Evolutionary conservation across 2,797 vertebrate genomes (phyloP), one percentile per base, ranked within the genome.

Genomic region (Centropyge bicolor): DNA sequence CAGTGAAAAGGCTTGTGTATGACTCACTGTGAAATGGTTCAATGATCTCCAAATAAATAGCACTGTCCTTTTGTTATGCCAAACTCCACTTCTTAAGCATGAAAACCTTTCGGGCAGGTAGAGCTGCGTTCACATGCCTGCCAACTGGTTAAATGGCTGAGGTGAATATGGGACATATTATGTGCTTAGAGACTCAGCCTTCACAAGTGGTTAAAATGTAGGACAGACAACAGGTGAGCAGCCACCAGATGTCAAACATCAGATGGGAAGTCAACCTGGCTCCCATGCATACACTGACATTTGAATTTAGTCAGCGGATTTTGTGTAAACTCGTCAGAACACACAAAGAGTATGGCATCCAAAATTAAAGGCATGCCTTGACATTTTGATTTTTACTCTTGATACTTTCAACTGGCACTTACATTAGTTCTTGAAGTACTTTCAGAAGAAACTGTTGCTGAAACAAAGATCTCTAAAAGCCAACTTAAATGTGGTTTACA

Each of bases 361-460:
- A 85, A 87, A 92, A 89, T 86, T 59, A 77, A 77, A 77, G 81
- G 61, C 55, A 71, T 57, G 54, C 60, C 24, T 55, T 68, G 76
- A 78, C 74, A 80, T 84, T 81, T 80, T 0, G 13, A 48, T 74
- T 72, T 46, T 10, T 52, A 64, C 16, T 70, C 27, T 70, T 52
- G 10, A 80, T 61, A 66, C 73, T 48, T 72, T 64, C 8, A 35
- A 20, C 36, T 48, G 35, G 31, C 45, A 48, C 55, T 64, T 17
- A 24, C 2, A 62, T 45, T 46, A 49, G 16, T 56, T 48, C n/a
- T 45, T 51, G 1, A 64, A 27, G 6, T 49, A 31, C 6, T 46
- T 71, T 24, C 12, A 12, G 8, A 56, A 38, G 1, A 22, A 36
- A 61, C 3, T 5, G 19, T 57, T 62, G 63, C n/a, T 31, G 14